A percentile compares a stretch with the other conserved stretches of the same genome.
Evolutionary conservation across 2,888 invertebrate species (phyloP).

Genomic region (Megalurothrips usitatus): DNA sequence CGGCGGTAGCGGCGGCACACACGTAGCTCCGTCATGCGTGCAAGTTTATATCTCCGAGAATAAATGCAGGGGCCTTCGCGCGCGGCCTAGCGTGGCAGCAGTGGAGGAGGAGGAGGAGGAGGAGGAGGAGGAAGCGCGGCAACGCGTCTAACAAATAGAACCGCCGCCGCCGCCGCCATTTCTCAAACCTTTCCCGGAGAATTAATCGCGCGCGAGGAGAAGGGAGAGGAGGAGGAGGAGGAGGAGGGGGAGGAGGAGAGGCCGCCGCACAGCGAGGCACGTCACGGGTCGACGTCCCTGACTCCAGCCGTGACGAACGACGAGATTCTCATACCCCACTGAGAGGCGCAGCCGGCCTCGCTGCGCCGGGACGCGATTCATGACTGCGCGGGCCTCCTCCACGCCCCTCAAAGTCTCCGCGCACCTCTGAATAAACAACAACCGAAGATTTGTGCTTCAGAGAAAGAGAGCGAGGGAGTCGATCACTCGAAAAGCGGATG

Average conservation of each 20-base stretch:
- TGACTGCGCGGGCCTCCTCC: too few species aligned
- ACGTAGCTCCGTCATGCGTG: not conserved
- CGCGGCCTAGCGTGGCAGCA: not conserved
- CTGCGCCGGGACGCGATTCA: too few species aligned
- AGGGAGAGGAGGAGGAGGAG: too few species aligned
- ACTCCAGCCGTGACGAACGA: not conserved
- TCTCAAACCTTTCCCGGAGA: not conserved
- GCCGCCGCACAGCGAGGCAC: not conserved
- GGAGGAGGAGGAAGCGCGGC: not conserved
- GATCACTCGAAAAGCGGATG: too few species aligned
- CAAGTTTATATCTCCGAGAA: not conserved
- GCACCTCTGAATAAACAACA: too few species aligned
- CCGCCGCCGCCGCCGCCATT: not conserved
- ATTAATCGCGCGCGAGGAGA: not conserved
- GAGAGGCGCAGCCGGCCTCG: too few species aligned
- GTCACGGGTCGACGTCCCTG: not conserved
- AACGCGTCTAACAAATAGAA: not conserved
- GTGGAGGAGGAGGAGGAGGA: not conserved
- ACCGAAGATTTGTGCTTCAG: too few species aligned
- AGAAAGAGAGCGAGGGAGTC: too few species aligned
- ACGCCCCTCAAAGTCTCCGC: too few species aligned
- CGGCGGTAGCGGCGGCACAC: not conserved
- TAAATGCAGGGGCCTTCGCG: conserved; percentile 1
- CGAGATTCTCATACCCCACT: not conserved
- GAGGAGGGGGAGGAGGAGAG: too few species aligned